phyloP scores from a whole-genome alignment of 2,797 vertebrate species.

The Falco berigora region DNA sequence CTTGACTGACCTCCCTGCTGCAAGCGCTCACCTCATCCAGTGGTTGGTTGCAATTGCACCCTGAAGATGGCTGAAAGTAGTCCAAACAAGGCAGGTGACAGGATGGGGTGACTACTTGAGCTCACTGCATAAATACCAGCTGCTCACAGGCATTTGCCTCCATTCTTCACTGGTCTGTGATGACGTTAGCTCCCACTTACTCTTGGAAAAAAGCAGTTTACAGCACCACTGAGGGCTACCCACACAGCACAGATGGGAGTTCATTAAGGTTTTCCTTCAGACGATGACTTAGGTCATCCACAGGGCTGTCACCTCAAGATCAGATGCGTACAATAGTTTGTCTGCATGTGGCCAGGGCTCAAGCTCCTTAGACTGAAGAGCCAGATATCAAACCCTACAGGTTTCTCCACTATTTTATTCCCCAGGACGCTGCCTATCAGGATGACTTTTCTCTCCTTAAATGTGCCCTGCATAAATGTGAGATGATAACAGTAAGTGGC shows the following conservation, averaged over 20 bases:
- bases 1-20: neutral
- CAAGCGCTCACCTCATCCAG: neutral
- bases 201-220: neutral
- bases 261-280: neutral
- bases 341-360: neutral
- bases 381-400: neutral
- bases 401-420: neutral
- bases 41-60: neutral
- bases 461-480: neutral
- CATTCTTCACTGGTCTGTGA: neutral
- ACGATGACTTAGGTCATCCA: fast-evolving
- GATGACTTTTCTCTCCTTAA: neutral
- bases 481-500: neutral
- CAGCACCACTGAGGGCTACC: neutral
- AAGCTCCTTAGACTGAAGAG: neutral
- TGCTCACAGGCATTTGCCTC: neutral
- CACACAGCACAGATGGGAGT: neutral
- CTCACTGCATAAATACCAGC: neutral
- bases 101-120: neutral
- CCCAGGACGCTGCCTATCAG: neutral
- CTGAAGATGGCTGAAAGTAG: neutral
- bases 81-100: neutral
- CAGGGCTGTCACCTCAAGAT: neutral
- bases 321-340: neutral
- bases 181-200: neutral